Evolutionary conservation across 2,888 invertebrate genomes (phyloP).

Genomic region (Byasa hedistus): DNA sequence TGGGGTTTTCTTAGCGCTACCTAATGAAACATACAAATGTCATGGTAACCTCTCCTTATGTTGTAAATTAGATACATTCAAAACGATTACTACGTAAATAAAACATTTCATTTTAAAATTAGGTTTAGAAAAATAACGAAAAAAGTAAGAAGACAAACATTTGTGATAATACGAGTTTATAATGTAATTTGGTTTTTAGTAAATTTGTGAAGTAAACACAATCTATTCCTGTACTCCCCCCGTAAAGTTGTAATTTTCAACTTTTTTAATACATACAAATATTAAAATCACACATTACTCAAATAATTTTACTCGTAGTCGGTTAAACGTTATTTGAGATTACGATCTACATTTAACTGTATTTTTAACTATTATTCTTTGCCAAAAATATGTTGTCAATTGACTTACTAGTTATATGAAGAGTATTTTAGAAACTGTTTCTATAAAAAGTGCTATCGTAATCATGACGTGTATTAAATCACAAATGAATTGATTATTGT

Average conservation of each 20-base stretch:
- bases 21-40: conserved; percentile 24
- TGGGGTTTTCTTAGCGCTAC: conserved; percentile 35
- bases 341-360: too few relatives aligned
- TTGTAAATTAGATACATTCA: not conserved
- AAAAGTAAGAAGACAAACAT: not conserved
- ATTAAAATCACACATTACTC: too few relatives aligned
- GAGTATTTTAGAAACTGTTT: not conserved
- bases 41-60: not conserved
- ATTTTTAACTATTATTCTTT: too few relatives aligned
- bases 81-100: not conserved
- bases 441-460: not conserved
- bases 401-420: not conserved
- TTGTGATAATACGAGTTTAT: not conserved
- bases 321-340: too few relatives aligned
- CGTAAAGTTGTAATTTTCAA: too few relatives aligned
- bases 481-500: not conserved
- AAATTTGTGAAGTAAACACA: too few relatives aligned
- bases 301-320: too few relatives aligned
- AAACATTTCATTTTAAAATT: not conserved
- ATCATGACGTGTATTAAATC: not conserved
- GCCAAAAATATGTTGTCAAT: not conserved
- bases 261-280: too few relatives aligned
- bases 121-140: not conserved
- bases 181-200: too few relatives aligned
- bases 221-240: too few relatives aligned